Percentiles rank a stretch among this genome's conserved stretches.
Conservation (phyloP, 2,113 vertebrate species). For the Cebus imitator region DNA sequence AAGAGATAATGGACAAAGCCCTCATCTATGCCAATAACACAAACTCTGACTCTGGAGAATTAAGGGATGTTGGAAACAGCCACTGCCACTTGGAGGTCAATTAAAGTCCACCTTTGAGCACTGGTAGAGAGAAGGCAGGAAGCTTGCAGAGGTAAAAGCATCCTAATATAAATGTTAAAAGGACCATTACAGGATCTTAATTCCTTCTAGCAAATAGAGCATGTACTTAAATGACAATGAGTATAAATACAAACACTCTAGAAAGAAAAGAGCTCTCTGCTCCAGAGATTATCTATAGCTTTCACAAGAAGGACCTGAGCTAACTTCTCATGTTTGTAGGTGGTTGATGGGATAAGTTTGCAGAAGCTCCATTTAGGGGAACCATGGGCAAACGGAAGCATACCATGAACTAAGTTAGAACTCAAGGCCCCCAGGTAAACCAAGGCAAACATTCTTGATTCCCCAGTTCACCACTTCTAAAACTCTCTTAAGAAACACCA, state of each 20-base stretch:
- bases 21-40: neutral
- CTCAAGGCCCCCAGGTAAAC: neutral
- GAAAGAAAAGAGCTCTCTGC: constrained; percentile 11
- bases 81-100: neutral
- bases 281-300: neutral
- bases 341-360: neutral
- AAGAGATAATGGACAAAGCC: neutral
- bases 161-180: constrained; percentile 41
- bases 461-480: neutral
- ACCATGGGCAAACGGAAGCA: neutral
- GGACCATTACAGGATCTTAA: neutral
- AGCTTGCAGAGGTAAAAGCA: neutral
- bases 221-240: neutral
- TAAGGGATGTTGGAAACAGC: neutral
- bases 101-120: neutral
- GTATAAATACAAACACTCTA: neutral
- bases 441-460: neutral
- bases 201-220: constrained; percentile 44
- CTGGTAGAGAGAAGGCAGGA: neutral
- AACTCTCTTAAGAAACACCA: neutral
- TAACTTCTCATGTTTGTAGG: neutral
- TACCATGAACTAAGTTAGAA: neutral
- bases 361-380: neutral
- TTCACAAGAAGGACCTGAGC: constrained; percentile 15
- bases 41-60: constrained; percentile 11